These are phyloP conservation scores for Anthopleura xanthogrammica DNA, from an alignment of 92 coral and sea anemone species.

Conservation along the genomic window DNA sequence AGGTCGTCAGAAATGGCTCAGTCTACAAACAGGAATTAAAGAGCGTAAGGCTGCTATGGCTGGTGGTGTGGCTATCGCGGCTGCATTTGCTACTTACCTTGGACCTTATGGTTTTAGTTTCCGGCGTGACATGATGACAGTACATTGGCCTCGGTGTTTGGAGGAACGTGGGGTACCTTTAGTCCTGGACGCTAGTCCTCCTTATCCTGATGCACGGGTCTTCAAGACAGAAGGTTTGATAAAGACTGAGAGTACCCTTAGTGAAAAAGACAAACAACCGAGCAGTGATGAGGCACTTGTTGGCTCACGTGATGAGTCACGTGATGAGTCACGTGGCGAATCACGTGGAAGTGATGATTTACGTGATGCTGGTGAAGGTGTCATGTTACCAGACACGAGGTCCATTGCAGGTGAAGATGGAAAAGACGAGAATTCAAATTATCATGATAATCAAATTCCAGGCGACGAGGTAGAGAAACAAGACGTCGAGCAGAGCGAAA, in stretches of 20 bases:
- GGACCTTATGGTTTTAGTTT: slow-evolving; percentile 94
- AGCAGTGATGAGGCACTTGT: neutral
- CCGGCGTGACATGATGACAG: slow-evolving; percentile 89
- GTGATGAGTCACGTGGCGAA: slow-evolving; percentile 7
- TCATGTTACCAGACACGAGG: neutral
- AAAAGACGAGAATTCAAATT: slow-evolving; percentile 39
- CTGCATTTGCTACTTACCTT: slow-evolving; percentile 95
- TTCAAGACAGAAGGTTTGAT: slow-evolving; percentile 40
- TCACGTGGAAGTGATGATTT: neutral
- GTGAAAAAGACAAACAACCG: slow-evolving; percentile 9
- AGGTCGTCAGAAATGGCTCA: slow-evolving; percentile 94
- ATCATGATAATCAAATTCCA: neutral
- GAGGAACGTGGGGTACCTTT: slow-evolving; percentile 96
- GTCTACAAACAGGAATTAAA: slow-evolving; percentile 76
- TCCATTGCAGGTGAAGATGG: neutral
- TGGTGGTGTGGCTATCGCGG: slow-evolving; percentile 95
- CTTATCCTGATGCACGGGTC: slow-evolving; percentile 58
- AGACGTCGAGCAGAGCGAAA: slow-evolving; percentile 39
- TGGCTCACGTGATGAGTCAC: neutral
- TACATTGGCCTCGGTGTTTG: slow-evolving; percentile 90
- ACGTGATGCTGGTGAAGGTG: slow-evolving; percentile 19
- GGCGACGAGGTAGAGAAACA: slow-evolving; percentile 41
- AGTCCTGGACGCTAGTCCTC: slow-evolving; percentile 69
- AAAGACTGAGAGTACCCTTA: slow-evolving; percentile 36
- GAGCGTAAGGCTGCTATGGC: slow-evolving; percentile 84